phyloP scores from a whole-genome alignment of 2,113 vertebrate species.

The Neofelis nebulosa region DNA sequence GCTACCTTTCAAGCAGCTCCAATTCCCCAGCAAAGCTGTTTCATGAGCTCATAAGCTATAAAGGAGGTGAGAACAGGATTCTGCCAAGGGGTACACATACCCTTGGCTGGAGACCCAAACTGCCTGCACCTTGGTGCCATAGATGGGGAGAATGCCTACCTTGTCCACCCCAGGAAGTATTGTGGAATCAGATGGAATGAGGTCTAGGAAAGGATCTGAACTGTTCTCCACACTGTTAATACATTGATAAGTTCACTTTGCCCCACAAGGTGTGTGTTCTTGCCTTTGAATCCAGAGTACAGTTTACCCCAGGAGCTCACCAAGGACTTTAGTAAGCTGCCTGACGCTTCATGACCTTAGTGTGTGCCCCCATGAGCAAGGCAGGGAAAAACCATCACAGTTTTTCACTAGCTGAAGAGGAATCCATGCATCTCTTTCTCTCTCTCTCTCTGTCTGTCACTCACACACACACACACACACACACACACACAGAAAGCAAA shows the following conservation, averaged over 20 bases:
- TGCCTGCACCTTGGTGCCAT: background rate
- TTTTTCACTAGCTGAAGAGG: background rate
- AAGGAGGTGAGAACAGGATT: background rate
- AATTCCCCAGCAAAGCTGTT: background rate
- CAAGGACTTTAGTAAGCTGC: background rate
- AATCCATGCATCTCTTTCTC: background rate
- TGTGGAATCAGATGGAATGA: background rate
- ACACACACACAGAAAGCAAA: background rate
- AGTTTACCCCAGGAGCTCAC: background rate
- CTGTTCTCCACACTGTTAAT: background rate
- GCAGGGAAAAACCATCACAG: background rate
- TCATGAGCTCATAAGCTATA: background rate
- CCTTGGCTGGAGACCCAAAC: background rate
- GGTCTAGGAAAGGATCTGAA: background rate
- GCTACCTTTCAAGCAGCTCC: background rate
- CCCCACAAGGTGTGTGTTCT: background rate
- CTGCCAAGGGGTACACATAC: background rate
- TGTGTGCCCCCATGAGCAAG: background rate
- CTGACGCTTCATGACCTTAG: background rate
- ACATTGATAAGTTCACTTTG: too few species aligned
- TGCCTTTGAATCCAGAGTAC: background rate
- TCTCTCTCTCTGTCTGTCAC: background rate
- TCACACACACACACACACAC: background rate
- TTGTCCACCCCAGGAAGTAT: background rate
- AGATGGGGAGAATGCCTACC: background rate